Evolutionary conservation across 1,140 invertebrate genomes (phyloP).

Genomic region (Lepidostoma basale): DNA sequence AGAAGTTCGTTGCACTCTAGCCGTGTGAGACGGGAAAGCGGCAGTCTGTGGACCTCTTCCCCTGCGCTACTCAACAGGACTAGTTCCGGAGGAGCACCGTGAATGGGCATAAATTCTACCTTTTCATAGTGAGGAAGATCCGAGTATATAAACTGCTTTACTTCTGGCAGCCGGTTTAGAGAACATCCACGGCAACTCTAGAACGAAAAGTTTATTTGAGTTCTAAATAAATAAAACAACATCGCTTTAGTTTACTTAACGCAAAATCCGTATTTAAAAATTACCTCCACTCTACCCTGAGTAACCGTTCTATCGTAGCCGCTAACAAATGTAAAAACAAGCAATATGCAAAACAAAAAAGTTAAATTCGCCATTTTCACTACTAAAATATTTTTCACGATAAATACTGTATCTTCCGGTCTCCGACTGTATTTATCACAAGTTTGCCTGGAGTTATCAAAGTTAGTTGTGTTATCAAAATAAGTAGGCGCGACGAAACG

Average conservation of each 20-base stretch:
- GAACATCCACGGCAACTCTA: conserved; percentile 80
- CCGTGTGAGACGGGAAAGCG: conserved; percentile 64
- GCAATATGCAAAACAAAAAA: not conserved
- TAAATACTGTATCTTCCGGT: too few species aligned
- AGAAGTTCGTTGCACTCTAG: conserved; percentile 74
- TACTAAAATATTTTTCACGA: not conserved
- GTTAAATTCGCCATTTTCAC: conserved; percentile 13
- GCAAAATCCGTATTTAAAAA: not conserved
- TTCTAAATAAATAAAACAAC: not conserved
- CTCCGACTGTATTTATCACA: too few species aligned
- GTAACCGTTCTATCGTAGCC: conserved; percentile 26
- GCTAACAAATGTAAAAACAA: not conserved
- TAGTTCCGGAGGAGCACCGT: conserved; percentile 71
- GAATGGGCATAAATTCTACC: conserved; percentile 70
- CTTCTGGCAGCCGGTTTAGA: conserved; percentile 73
- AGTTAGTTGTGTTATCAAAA: too few species aligned
- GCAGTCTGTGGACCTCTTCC: conserved; percentile 68
- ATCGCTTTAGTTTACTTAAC: not conserved
- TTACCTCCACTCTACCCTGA: conserved; percentile 34
- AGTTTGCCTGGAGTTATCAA: too few species aligned
- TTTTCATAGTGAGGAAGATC: conserved; percentile 74
- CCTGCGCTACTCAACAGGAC: conserved; percentile 66
- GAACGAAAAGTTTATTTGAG: conserved; percentile 49
- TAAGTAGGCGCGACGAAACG: too few species aligned
- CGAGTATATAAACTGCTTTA: conserved; percentile 76